These are phyloP conservation scores for Colius striatus DNA, from an alignment of 2,113 vertebrate genomes.

Conservation along the genomic window DNA sequence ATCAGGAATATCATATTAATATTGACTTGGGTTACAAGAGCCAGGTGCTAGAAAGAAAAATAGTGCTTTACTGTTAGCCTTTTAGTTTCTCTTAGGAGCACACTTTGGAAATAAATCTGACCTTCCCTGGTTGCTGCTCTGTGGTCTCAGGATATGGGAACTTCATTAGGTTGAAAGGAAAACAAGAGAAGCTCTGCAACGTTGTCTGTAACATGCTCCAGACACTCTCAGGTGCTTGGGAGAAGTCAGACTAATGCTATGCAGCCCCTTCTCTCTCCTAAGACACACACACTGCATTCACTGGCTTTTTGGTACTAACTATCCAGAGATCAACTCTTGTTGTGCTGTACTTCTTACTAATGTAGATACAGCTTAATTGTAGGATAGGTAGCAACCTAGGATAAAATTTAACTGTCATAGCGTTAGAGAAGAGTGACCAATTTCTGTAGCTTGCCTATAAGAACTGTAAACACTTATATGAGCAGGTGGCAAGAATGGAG, in stretches of 20 bases:
- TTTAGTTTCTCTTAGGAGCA: not conserved
- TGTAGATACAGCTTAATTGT: not conserved
- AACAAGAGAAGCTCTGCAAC: not conserved
- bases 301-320: not conserved
- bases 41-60: not conserved
- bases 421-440: not conserved
- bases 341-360: not conserved
- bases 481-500: not conserved
- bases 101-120: not conserved
- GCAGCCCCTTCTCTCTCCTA: not conserved
- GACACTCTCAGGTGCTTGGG: not conserved
- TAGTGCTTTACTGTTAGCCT: not conserved
- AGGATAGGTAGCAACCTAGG: not conserved
- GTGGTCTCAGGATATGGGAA: not conserved
- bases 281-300: not conserved
- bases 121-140: not conserved
- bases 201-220: rapidly evolving
- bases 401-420: not conserved
- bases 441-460: not conserved
- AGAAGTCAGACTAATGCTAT: not conserved
- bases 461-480: not conserved
- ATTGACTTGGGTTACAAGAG: not conserved
- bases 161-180: not conserved
- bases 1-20: not conserved
- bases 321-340: rapidly evolving